phyloP scores from a whole-genome alignment of 2,113 vertebrate species.

The Ciconia maguari region DNA sequence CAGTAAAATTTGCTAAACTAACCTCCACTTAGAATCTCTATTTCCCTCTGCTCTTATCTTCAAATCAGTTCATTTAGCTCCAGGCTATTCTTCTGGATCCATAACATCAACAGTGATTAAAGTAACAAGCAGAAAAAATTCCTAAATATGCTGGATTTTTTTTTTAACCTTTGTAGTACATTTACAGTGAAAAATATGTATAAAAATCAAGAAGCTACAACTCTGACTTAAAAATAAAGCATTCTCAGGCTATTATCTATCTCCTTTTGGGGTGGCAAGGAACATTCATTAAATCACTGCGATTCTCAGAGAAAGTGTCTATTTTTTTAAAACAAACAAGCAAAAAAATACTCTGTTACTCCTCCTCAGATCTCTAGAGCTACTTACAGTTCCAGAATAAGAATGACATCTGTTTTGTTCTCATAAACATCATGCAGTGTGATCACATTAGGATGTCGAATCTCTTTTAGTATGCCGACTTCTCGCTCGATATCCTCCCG shows the following conservation, averaged over 20 bases:
- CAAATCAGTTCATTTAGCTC: not conserved
- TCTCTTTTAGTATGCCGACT: conserved; percentile 93
- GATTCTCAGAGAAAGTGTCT: not conserved
- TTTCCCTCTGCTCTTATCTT: not conserved
- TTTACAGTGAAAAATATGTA: not conserved
- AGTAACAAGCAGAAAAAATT: not conserved
- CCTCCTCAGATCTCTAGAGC: not conserved
- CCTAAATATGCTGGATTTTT: not conserved
- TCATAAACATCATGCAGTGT: conserved; percentile 93
- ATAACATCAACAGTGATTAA: not conserved
- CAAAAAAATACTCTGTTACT: not conserved
- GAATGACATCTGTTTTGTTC: conserved; percentile 94
- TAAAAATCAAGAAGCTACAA: not conserved
- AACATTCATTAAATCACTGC: not conserved
- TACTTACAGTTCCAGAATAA: conserved; percentile 98
- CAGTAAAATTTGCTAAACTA: not conserved
- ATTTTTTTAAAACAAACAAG: not conserved
- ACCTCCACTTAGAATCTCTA: not conserved
- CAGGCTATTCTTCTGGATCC: not conserved
- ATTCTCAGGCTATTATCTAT: not conserved
- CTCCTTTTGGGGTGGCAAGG: not conserved
- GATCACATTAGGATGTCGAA: conserved; percentile 94
- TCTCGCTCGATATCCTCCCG: conserved; percentile 95
- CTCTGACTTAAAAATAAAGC: not conserved
- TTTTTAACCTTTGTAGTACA: not conserved